Evolutionary conservation across 2,113 vertebrate species (phyloP).

Genomic region (Mellivora capensis): DNA sequence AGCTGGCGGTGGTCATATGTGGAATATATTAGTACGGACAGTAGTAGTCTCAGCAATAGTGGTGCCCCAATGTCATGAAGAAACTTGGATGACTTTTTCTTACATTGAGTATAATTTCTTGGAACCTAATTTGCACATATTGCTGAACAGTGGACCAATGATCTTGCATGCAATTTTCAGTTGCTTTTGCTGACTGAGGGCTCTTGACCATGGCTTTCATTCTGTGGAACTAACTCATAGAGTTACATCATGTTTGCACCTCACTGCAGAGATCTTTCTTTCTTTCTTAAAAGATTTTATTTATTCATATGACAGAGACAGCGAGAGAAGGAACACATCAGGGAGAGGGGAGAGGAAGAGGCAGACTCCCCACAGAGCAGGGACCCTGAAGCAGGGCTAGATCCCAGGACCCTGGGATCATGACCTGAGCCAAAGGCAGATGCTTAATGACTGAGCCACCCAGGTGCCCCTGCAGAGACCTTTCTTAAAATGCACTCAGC

Average conservation of each 20-base stretch:
- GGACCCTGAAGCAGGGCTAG: accelerated
- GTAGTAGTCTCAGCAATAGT: background rate
- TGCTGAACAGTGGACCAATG: background rate
- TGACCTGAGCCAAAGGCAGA: too few species aligned
- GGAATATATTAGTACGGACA: too few species aligned
- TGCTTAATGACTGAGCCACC: too few species aligned
- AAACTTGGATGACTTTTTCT: background rate
- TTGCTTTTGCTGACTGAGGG: background rate
- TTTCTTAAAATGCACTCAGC: background rate
- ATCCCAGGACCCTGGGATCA: too few species aligned
- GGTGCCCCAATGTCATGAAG: background rate
- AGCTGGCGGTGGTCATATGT: background rate
- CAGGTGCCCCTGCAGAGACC: too few species aligned
- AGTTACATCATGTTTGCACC: background rate
- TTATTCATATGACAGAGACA: too few species aligned
- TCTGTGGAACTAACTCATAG: background rate
- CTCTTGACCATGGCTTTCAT: background rate
- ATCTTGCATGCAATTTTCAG: background rate
- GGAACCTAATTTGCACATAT: background rate
- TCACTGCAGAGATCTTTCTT: background rate
- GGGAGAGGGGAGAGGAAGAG: too few species aligned
- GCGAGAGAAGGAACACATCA: too few species aligned
- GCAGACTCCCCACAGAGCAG: too few species aligned
- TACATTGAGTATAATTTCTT: background rate
- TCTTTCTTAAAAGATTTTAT: too few species aligned